Evolutionary conservation across 2,113 vertebrate genomes (phyloP).

Genomic region (Nibea coibor): DNA sequence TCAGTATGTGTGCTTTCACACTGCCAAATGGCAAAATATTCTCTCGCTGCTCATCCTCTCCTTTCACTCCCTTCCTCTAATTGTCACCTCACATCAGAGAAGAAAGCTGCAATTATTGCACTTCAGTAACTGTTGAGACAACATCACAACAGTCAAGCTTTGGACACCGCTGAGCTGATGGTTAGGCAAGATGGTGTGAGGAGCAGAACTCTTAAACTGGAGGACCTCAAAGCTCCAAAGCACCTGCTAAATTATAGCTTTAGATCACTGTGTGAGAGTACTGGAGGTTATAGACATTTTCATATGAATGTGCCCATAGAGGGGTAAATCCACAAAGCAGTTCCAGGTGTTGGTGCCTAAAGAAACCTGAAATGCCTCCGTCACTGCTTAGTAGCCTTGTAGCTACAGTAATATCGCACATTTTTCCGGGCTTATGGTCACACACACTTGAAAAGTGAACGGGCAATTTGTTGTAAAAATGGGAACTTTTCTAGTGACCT

Average conservation of each 20-base stretch:
- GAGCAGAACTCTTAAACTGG: conserved; percentile 62
- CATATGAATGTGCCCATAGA: conserved; percentile 57
- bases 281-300: conserved; percentile 48
- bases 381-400: conserved; percentile 19
- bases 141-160: conserved; percentile 78
- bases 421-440: conserved; percentile 2
- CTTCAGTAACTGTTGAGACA: conserved; percentile 83
- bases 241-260: conserved; percentile 69
- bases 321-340: conserved; percentile 35
- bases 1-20: conserved; percentile 55
- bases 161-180: conserved; percentile 73
- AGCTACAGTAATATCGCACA: conserved; percentile 6
- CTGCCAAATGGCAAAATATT: conserved; percentile 72
- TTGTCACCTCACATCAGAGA: conserved; percentile 80
- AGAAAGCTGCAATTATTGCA: conserved; percentile 85
- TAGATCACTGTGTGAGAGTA: conserved; percentile 47
- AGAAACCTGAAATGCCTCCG: conserved; percentile 23
- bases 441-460: neutral
- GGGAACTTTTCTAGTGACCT: neutral
- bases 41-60: conserved; percentile 70
- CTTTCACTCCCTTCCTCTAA: conserved; percentile 60
- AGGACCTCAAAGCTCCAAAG: conserved; percentile 65
- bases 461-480: neutral
- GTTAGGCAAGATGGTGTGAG: conserved; percentile 68
- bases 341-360: conserved; percentile 56